Conservation (phyloP, 2,888 invertebrate genomes). For the Noctua comes region DNA sequence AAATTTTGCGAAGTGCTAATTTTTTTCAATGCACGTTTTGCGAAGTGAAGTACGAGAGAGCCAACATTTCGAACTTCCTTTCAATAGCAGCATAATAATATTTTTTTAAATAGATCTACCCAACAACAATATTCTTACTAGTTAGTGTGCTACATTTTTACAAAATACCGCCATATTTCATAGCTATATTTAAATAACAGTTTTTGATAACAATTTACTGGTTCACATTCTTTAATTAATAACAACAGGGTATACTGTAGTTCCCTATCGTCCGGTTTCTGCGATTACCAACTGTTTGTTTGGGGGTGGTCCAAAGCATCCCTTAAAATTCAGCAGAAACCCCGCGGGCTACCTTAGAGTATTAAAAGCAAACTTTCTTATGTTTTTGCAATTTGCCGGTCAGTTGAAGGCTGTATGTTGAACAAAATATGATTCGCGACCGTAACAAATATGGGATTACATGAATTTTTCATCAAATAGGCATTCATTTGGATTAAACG, state of each 20-base stretch:
- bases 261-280: constrained; percentile 43
- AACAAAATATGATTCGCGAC: no score
- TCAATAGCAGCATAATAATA: constrained; percentile 43
- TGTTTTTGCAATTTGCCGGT: no score
- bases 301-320: background rate
- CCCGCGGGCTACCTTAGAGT: background rate
- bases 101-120: constrained; percentile 52
- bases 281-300: constrained; percentile 6
- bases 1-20: no score
- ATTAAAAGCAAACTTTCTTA: background rate
- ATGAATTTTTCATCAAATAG: no score
- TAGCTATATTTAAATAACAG: constrained; percentile 53
- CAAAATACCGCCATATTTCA: constrained; percentile 59
- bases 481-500: no score
- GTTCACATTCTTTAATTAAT: constrained; percentile 54
- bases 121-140: constrained; percentile 45
- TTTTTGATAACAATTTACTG: constrained; percentile 65
- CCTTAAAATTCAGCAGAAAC: background rate
- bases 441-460: no score
- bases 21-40: background rate
- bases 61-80: constrained; percentile 42
- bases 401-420: no score
- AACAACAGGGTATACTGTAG: constrained; percentile 63
- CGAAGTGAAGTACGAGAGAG: background rate
- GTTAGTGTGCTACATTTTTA: constrained; percentile 53